Conservation (phyloP, 2,113 vertebrate species). For the Callopanchax toddi region DNA sequence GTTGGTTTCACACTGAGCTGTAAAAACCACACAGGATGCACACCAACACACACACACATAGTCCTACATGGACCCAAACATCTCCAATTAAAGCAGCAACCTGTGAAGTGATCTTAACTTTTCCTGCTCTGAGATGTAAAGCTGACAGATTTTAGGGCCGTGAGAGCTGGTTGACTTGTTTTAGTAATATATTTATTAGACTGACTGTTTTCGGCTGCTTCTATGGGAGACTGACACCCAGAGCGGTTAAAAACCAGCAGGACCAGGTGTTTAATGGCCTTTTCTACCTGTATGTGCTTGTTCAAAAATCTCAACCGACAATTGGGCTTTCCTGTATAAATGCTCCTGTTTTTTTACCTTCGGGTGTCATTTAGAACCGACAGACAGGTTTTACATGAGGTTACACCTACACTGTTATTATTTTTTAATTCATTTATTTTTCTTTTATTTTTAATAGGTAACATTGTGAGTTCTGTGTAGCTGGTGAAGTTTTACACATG, state of each 20-base stretch:
- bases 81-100: neutral
- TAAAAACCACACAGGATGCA: slow-evolving; percentile 59
- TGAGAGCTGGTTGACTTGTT: neutral
- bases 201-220: neutral
- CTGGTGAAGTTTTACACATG: no score
- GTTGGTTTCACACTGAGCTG: slow-evolving; percentile 55
- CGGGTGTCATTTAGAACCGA: slow-evolving; percentile 1
- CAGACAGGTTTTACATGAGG: neutral
- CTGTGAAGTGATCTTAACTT: neutral
- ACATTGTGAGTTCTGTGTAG: no score
- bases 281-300: neutral
- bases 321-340: neutral
- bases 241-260: slow-evolving; percentile 30
- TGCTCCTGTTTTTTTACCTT: slow-evolving; percentile 5
- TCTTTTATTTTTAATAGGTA: neutral
- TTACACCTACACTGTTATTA: neutral
- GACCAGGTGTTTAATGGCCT: slow-evolving; percentile 13
- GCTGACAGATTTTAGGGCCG: no score
- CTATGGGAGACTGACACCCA: neutral
- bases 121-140: neutral
- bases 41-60: slow-evolving; percentile 13
- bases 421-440: neutral
- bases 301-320: neutral
- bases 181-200: neutral
- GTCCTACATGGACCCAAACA: neutral